phyloP scores from a whole-genome alignment of 1,140 invertebrate species.

The Aphidius ervi region DNA sequence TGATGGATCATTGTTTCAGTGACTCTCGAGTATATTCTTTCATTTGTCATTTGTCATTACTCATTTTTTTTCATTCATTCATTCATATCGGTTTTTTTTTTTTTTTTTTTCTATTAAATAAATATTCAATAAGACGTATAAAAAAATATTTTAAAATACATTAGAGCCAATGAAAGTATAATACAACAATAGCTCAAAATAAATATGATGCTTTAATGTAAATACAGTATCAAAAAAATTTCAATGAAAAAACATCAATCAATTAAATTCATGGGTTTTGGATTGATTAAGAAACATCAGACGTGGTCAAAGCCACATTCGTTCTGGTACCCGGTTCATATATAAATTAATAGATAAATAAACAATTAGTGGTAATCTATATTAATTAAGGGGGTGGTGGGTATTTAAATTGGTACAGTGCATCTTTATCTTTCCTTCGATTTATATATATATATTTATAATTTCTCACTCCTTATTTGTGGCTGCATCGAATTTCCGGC shows the following conservation, averaged over 20 bases:
- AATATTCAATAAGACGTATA: too few relatives aligned
- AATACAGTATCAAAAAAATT: neutral
- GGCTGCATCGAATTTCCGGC: conserved; percentile 48
- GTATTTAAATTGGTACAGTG: conserved; percentile 2
- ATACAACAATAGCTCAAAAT: neutral
- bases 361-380: conserved; percentile 54
- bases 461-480: conserved; percentile 42
- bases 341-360: conserved; percentile 54
- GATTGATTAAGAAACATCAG: neutral
- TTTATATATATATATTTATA: neutral
- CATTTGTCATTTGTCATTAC: conserved; percentile 6
- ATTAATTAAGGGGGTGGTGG: conserved; percentile 45
- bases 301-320: conserved; percentile 1
- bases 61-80: neutral
- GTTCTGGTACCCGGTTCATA: conserved; percentile 33
- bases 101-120: too few relatives aligned
- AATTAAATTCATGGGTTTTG: conserved; percentile 35
- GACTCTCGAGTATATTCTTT: conserved; percentile 9
- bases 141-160: too few relatives aligned
- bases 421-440: neutral
- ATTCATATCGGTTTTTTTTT: too few relatives aligned
- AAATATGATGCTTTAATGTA: neutral
- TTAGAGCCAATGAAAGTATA: too few relatives aligned
- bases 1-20: conserved; percentile 16
- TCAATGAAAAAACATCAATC: conserved; percentile 37